These are phyloP conservation scores for Dermatemys mawii DNA, from an alignment of 2,113 vertebrate genomes.

Conservation along the genomic window DNA sequence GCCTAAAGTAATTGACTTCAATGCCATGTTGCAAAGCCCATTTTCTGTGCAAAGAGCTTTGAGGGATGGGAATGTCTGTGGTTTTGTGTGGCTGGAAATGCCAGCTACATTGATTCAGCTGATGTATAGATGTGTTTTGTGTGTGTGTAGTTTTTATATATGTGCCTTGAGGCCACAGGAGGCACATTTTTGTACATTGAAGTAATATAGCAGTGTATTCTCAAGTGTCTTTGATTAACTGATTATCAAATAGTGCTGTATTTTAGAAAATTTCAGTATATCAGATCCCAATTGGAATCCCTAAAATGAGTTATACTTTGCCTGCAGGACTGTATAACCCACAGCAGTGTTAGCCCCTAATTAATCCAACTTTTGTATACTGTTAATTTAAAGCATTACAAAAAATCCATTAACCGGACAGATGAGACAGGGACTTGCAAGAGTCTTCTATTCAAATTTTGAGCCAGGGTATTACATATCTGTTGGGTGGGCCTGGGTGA, in stretches of 20 bases:
- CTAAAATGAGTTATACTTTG: neutral
- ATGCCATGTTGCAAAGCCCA: neutral
- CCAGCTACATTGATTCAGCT: neutral
- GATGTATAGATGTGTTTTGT: neutral
- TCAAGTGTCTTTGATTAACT: neutral
- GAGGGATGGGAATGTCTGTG: neutral
- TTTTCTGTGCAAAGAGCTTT: neutral
- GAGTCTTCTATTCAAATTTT: neutral
- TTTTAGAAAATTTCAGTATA: neutral
- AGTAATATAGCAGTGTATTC: neutral
- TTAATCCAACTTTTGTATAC: neutral
- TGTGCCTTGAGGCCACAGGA: neutral
- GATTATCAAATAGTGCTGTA: neutral
- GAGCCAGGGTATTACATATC: neutral
- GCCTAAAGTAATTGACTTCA: too few relatives aligned
- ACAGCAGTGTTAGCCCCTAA: rapidly evolving
- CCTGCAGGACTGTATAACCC: neutral
- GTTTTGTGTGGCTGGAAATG: neutral
- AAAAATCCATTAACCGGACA: neutral
- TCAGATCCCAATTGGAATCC: neutral
- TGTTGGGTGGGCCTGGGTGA: neutral
- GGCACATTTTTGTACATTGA: neutral
- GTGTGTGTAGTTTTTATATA: neutral
- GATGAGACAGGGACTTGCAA: neutral
- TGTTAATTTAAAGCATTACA: neutral